Evolutionary conservation across 2,888 invertebrate genomes (phyloP), one percentile per base, ranked within the genome.

Genomic region (Apomyelois bistriatella): DNA sequence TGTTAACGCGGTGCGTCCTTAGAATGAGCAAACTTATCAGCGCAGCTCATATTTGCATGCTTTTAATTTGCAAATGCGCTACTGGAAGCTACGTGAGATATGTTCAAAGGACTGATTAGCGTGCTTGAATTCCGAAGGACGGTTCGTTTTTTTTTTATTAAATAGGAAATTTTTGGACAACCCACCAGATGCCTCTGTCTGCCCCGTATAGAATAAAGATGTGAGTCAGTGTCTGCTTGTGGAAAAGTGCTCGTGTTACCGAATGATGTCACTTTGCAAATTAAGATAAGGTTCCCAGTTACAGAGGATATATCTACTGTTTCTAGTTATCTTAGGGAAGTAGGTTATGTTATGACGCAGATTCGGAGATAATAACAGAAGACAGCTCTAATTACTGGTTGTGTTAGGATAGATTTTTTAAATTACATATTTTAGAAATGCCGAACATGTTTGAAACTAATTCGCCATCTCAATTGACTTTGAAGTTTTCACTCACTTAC

Each of bases 281-380:
- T 28, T 28, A 1, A 50, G 49, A 50, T 50, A 50, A 50, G 40
- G 30, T 40, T 28, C n/a, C 40, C 41, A 15, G 41, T 50, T 50
- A 22, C 22, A 50, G 40, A 50, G 40, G 16, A 41, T 50, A 50
- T 50, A 30, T 38, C 37, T 40, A 13, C 8, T 50, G 38, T 30
- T 46, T 46, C 1, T 12, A 32, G 9, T 43, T 7, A 30, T 13
- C 17, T 5, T 7, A 28, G 16, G 16, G 32, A 48, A 48, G 22
- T 38, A 13, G 48, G 48, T 48, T 22, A 22, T 22, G 22, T 22
- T 22, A 22, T 22, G 28, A 37, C 37, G 46, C 46, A 46, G 35
- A 46, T 30, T 15, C 13, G 13, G 7, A 43, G 43, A 43, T 43
- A 30, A 22, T 22, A 5, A 22, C 3, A 22, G 5, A 22, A 22